Percentiles rank a stretch among this genome's conserved stretches.
phyloP scores from a whole-genome alignment of 2,113 vertebrate species.

The Trematomus loennbergii region DNA sequence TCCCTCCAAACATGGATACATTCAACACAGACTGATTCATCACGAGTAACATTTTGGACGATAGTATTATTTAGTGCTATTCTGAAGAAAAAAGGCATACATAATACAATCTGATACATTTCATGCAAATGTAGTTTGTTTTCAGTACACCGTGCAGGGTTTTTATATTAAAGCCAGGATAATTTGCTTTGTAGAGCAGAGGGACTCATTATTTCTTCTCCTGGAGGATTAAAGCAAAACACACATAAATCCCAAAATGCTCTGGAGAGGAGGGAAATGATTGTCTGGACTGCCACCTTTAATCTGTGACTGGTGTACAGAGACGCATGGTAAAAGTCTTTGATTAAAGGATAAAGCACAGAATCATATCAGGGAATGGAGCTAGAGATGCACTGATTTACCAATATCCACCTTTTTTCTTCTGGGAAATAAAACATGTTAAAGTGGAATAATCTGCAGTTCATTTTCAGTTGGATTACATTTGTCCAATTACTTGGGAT shows the following conservation, averaged over 20 bases:
- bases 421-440: too few relatives aligned
- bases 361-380: neutral
- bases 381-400: too few relatives aligned
- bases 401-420: too few relatives aligned
- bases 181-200: conserved; percentile 23
- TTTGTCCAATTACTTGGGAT: too few relatives aligned
- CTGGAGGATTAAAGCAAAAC: conserved; percentile 9
- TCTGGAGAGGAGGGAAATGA: neutral
- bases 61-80: neutral
- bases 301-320: neutral
- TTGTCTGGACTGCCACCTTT: conserved; percentile 1
- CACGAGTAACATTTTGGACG: neutral
- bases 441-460: too few relatives aligned
- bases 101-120: neutral
- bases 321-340: neutral
- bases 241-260: conserved; percentile 8
- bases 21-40: neutral
- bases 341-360: neutral
- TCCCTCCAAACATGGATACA: neutral
- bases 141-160: conserved; percentile 12
- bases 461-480: too few relatives aligned
- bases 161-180: conserved; percentile 4
- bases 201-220: conserved; percentile 42
- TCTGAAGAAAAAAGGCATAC: neutral
- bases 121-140: neutral